Evolutionary conservation across 2,113 vertebrate species (phyloP).

Genomic region (Crotalus tigris): DNA sequence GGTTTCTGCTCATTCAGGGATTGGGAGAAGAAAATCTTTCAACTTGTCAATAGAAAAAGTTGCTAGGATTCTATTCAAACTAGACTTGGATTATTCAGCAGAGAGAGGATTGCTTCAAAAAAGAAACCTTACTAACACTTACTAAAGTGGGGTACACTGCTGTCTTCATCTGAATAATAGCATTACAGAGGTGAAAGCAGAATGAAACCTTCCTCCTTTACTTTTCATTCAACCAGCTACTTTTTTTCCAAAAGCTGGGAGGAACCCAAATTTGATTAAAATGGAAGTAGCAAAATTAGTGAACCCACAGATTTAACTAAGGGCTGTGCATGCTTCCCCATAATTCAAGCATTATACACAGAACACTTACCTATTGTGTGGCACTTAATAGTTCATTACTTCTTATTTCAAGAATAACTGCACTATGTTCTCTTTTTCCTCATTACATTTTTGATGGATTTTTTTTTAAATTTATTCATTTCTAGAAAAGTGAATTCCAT

Average conservation of each 20-base stretch:
- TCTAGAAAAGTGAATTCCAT: conserved; percentile 75
- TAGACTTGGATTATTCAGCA: not conserved
- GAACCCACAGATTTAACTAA: not conserved
- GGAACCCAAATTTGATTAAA: not conserved
- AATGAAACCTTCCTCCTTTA: not conserved
- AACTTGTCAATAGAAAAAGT: not conserved
- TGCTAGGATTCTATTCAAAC: not conserved
- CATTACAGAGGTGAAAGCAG: not conserved
- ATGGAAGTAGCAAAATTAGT: too few species aligned
- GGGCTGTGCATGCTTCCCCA: not conserved
- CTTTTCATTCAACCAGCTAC: not conserved
- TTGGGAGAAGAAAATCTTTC: not conserved
- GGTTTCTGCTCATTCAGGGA: not conserved
- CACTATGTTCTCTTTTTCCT: accelerated
- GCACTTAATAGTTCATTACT: not conserved
- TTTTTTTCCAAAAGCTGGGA: not conserved
- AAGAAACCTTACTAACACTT: not conserved
- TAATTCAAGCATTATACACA: not conserved
- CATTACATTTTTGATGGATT: conserved; percentile 4
- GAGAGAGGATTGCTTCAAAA: not conserved
- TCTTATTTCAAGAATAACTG: not conserved
- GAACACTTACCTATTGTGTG: not conserved
- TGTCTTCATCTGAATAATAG: not conserved
- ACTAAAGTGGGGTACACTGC: not conserved
- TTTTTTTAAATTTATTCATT: not conserved